phyloP scores from a whole-genome alignment of 2,888 invertebrate species.

The Ophion slaviceki region DNA sequence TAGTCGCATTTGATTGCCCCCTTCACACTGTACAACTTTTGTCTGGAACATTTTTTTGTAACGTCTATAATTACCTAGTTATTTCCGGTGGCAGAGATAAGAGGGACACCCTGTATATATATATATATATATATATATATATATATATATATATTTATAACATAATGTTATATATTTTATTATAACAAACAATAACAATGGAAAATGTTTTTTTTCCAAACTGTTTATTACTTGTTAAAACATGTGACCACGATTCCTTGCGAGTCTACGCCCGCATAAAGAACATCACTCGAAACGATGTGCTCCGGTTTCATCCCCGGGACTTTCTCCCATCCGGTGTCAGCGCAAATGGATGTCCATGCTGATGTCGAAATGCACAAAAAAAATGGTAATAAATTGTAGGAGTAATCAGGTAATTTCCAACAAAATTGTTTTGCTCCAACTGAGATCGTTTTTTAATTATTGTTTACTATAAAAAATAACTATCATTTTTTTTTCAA shows the following conservation, averaged over 20 bases:
- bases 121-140: no score
- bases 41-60: no score
- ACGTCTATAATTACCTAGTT: no score
- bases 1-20: no score
- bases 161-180: neutral
- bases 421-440: neutral
- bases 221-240: conserved; percentile 75
- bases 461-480: neutral
- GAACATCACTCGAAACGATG: conserved; percentile 65
- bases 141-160: no score
- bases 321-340: conserved; percentile 79
- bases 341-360: conserved; percentile 68
- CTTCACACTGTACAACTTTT: no score
- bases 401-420: conserved; percentile 15
- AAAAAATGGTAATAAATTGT: neutral
- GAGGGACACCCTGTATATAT: no score
- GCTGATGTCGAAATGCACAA: conserved; percentile 67
- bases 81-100: no score
- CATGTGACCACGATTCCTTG: conserved; percentile 78
- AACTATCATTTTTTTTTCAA: neutral
- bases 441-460: neutral
- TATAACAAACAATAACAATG: conserved; percentile 1
- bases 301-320: conserved; percentile 77
- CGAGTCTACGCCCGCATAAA: conserved; percentile 75
- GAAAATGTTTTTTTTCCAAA: neutral